Evolutionary conservation across 2,888 invertebrate species (phyloP).

Genomic region (Gymnosoma rotundatum): DNA sequence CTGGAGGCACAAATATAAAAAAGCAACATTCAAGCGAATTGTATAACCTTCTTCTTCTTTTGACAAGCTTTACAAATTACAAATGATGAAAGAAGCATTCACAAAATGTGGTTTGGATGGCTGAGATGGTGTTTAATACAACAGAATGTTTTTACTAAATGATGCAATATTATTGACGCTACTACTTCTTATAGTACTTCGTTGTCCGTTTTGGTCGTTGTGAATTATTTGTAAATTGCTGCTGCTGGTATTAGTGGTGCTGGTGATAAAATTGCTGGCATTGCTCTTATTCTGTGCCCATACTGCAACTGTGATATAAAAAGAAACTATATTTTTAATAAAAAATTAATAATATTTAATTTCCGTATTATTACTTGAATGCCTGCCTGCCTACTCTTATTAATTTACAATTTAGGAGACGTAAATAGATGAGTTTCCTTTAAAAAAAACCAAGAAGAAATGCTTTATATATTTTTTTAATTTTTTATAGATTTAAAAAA

Average conservation of each 20-base stretch:
- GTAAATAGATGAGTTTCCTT: background rate
- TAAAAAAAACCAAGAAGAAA: no score
- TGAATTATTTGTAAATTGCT: slow-evolving; percentile 22
- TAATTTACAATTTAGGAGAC: background rate
- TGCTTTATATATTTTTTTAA: no score
- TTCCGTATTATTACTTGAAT: slow-evolving; percentile 10
- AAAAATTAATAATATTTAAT: slow-evolving; percentile 46
- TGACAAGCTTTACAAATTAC: no score
- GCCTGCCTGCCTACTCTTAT: background rate
- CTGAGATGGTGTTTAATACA: slow-evolving; percentile 76
- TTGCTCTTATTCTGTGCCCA: slow-evolving; percentile 38
- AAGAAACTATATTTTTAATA: slow-evolving; percentile 26
- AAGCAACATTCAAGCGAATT: no score
- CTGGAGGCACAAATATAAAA: no score
- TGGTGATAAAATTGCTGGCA: background rate
- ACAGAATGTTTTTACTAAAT: slow-evolving; percentile 51
- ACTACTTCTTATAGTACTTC: slow-evolving; percentile 47
- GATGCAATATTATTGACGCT: slow-evolving; percentile 32
- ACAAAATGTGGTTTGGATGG: slow-evolving; percentile 78
- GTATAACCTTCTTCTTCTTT: no score
- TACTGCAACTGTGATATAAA: slow-evolving; percentile 51
- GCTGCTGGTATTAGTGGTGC: no score
- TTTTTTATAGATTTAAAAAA: no score
- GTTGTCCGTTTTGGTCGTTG: slow-evolving; percentile 38
- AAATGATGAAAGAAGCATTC: slow-evolving; percentile 83